These are phyloP conservation scores for Pyxicephalus adspersus DNA, from an alignment of 2,113 vertebrate genomes.

Conservation along the genomic window DNA sequence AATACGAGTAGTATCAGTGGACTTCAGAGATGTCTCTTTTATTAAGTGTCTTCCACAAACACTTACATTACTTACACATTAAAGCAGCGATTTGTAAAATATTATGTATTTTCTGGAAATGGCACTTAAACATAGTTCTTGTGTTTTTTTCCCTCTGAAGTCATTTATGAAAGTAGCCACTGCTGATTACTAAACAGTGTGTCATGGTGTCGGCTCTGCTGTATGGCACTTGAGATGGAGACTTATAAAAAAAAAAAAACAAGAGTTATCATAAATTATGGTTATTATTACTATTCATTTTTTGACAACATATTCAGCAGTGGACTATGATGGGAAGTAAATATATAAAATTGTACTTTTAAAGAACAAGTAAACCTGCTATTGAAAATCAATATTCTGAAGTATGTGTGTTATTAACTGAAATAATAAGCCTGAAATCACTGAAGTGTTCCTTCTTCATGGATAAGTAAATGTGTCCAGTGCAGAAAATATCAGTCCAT, in stretches of 20 bases:
- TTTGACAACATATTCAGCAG: conserved; percentile 2
- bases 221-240: conserved; percentile 21
- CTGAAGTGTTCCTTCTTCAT: conserved; percentile 5
- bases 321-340: conserved; percentile 7
- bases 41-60: too few relatives aligned
- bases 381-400: conserved; percentile 25
- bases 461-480: conserved; percentile 23
- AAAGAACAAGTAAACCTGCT: conserved; percentile 18
- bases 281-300: conserved; percentile 36
- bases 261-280: conserved; percentile 32
- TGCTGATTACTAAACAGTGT: conserved; percentile 34
- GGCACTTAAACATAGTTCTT: conserved; percentile 11
- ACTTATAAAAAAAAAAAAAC: conserved; percentile 29
- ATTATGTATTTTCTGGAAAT: conserved; percentile 6
- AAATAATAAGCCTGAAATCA: conserved; percentile 30
- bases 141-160: background rate
- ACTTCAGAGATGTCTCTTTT: background rate
- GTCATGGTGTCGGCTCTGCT: conserved; percentile 8
- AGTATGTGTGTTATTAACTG: conserved; percentile 15
- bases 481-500: background rate
- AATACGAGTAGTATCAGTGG: background rate
- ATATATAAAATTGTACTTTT: conserved; percentile 31
- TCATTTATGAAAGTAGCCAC: conserved; percentile 27
- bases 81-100: conserved; percentile 5
- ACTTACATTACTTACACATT: conserved; percentile 3